Evolutionary conservation across 1,140 invertebrate species (phyloP), one percentile per base, ranked within the genome.

Genomic region (Anoplolepis gracilipes): DNA sequence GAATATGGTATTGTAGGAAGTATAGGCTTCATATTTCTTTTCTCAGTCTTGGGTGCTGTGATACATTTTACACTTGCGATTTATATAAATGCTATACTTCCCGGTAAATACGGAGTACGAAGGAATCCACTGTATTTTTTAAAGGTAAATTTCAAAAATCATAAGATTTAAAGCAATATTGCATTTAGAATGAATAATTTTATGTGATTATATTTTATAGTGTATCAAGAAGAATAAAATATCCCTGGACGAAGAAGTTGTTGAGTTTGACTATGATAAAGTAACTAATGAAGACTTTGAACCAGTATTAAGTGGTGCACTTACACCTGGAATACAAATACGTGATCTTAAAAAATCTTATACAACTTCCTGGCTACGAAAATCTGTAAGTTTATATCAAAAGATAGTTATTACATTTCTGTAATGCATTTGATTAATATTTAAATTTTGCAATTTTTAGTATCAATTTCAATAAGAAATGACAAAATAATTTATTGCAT

Each of bases 41-140:
- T 92, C 69, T 91, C 92, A 19, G 61, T 93, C 11, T 46, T 93
- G 13, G 91, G 90, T 3, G 49, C 57, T 64, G 5, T 91, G 13
- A 59, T 92, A 57, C 89, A 92, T 72, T 92, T 93, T 84, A 81
- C 30, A 19, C 55, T 92, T 28, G 84, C 90, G 19, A 8, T 92
- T 16, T 96, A 97, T 88, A 89, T 96, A 46, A 95, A 96, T 88
- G 93, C 93, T 55, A 87, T 96, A 13, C 91, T 94, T 64, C 96
- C 96, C 5, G 96, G 96, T 42, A 94, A 95, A 82, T 95, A 94
- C 90, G 96, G 96, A 13, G 93, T 96, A 22, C 90, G 93, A 16
- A 93, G 95, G 85, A 93, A 93, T 1, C 96, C 96, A 92, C 94
- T 96, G 82, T 96, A 95, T 88, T 95, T 95, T 76, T 94, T 96